phyloP scores from a whole-genome alignment of 2,113 vertebrate genomes.

The Marmota monax region DNA sequence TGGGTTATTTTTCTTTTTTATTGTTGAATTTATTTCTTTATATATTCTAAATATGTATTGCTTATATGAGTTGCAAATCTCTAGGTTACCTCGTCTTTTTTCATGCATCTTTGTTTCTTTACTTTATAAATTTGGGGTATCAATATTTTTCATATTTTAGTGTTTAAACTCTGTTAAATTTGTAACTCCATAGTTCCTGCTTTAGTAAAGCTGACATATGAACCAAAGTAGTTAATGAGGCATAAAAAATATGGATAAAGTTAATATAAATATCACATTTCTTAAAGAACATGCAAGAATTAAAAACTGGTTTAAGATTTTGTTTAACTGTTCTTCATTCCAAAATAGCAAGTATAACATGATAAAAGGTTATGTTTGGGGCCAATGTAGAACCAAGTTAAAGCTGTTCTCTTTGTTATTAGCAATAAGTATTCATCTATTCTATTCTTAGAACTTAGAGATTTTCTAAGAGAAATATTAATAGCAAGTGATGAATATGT shows the following conservation, averaged over 20 bases:
- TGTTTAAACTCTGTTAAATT: not conserved
- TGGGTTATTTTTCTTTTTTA: not conserved
- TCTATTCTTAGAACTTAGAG: slow-evolving; percentile 45
- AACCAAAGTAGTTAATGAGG: slow-evolving; percentile 1
- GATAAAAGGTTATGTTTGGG: slow-evolving; percentile 24
- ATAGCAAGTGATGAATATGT: not conserved
- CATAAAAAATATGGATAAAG: slow-evolving; percentile 21
- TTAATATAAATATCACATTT: not conserved
- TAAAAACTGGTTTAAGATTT: slow-evolving; percentile 45
- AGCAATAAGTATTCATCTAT: slow-evolving; percentile 23
- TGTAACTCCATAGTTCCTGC: slow-evolving; percentile 26
- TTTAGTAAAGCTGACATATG: slow-evolving; percentile 46
- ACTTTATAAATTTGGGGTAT: slow-evolving; percentile 33
- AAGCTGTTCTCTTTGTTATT: slow-evolving; percentile 1
- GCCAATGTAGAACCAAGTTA: not conserved
- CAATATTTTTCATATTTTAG: not conserved
- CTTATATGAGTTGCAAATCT: slow-evolving; percentile 25
- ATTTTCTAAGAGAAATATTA: slow-evolving; percentile 47
- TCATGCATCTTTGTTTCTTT: not conserved
- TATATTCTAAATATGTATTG: slow-evolving; percentile 34
- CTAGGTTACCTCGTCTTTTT: not conserved
- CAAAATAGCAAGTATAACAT: slow-evolving; percentile 31
- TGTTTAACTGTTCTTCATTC: not conserved
- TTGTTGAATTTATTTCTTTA: slow-evolving; percentile 9
- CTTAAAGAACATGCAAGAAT: slow-evolving; percentile 32